Evolutionary conservation across 1,140 invertebrate genomes (phyloP).

Genomic region (Mamestra configurata): DNA sequence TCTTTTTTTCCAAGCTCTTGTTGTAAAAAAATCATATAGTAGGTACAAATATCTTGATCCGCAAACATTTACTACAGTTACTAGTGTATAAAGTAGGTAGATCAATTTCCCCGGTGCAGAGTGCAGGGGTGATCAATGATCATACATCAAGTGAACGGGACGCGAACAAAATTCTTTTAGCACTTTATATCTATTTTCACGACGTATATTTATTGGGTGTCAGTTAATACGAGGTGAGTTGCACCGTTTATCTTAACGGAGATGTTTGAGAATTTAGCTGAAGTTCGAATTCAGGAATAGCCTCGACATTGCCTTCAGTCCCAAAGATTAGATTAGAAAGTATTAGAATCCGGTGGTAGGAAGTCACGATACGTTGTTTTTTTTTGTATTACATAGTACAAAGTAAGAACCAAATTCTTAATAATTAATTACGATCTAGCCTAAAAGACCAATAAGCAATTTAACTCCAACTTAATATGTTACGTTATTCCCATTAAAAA

Average conservation of each 20-base stretch:
- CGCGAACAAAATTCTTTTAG: slow-evolving; percentile 53
- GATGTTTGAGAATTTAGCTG: not conserved
- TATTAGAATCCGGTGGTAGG: no score
- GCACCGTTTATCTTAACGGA: slow-evolving; percentile 20
- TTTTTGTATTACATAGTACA: no score
- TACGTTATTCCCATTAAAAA: no score
- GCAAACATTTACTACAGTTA: not conserved
- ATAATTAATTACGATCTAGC: no score
- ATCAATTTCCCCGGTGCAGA: slow-evolving; percentile 42
- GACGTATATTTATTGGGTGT: slow-evolving; percentile 48
- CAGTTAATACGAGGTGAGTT: slow-evolving; percentile 42
- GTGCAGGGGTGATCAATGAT: slow-evolving; percentile 48
- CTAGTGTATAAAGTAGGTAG: not conserved
- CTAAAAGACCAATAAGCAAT: no score
- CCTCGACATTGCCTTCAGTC: no score
- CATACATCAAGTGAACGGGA: slow-evolving; percentile 52
- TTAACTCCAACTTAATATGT: no score
- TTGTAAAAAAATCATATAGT: no score
- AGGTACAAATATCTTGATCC: not conserved
- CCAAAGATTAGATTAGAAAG: no score
- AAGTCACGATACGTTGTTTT: no score
- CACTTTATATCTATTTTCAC: slow-evolving; percentile 49
- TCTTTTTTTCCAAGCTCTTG: no score
- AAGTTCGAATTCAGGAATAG: slow-evolving; percentile 1
- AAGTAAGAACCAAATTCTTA: no score